Evolutionary conservation across 1,140 invertebrate species (phyloP), one percentile per base, ranked within the genome.

Genomic region (Hydropsyche tenuis): DNA sequence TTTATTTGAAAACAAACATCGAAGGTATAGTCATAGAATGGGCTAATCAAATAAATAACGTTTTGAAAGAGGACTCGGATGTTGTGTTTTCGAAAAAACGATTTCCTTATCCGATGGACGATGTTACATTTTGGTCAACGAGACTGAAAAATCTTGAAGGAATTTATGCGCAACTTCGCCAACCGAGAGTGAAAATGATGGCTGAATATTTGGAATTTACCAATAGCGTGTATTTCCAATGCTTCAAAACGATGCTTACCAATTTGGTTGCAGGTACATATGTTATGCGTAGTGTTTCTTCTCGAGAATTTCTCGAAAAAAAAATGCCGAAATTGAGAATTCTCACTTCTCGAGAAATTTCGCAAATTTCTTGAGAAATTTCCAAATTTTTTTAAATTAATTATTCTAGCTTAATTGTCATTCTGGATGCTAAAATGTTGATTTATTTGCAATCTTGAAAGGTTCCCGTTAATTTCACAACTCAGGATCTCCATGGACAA

Each of bases 11-110:
- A 78, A 90, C 89, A 0, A 88, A 92, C 48, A 90, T 94, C 65
- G 94, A 96, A 83, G 89, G 88, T 25, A 88, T 91, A n/a, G 86
- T 95, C 1, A 93, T 93, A 75, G 93, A 94, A 80, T 96, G 94
- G 94, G 87, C 89, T 0, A 87, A 88, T 72, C 90, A 93, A 80
- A 90, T 94, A 20, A 88, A 89, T 69, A 91, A 94, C 80, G 86
- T 94, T 12, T 82, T 95, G n/a, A 88, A 90, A 77, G 89, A 93
- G 80, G 90, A 92, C 79, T 92, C 91, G 0, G 86, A 88, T 18
- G 82, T 89, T 60, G 86, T 87, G 9, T 86, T 91, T 46, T 82
- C 87, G 18, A 85, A 87, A 70, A 87, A 86, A 0, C 83, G 86
- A 51, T 86, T 93, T 82, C 92, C 93, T 0, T 81, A 89, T 18